Evolutionary conservation across 1,140 invertebrate genomes (phyloP).

Genomic region (Littorina saxatilis): DNA sequence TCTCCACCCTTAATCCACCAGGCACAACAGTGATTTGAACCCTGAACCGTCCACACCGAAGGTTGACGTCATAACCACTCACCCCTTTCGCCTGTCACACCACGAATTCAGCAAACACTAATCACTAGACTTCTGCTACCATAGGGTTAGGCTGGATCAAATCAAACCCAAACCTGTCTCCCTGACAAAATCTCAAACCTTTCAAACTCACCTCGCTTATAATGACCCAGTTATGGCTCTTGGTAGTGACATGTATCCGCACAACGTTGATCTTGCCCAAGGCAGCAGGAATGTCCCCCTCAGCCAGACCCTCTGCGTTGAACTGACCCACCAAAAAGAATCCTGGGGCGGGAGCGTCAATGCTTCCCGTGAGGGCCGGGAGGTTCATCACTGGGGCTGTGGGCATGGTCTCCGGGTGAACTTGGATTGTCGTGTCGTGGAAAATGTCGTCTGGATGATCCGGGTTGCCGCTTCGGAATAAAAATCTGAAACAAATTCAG

Average conservation of each 20-base stretch:
- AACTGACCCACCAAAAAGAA: conserved; percentile 56
- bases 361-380: conserved; percentile 16
- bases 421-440: conserved; percentile 92
- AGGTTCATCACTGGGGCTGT: background rate
- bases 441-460: conserved; percentile 94
- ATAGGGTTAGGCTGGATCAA: too few species aligned
- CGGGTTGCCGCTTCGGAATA: conserved; percentile 93
- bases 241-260: conserved; percentile 52
- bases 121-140: too few species aligned
- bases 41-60: too few species aligned
- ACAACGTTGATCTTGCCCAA: conserved; percentile 53
- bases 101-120: too few species aligned
- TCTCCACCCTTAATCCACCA: too few species aligned
- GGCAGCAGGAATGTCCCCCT: conserved; percentile 45
- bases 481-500: too few species aligned
- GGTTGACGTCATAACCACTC: too few species aligned
- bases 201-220: conserved; percentile 71
- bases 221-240: conserved; percentile 67
- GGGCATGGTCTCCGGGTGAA: conserved; percentile 78
- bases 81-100: too few species aligned
- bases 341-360: conserved; percentile 44
- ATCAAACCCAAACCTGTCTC: too few species aligned
- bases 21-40: too few species aligned
- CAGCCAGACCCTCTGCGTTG: conserved; percentile 58
- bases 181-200: too few species aligned